Conservation (phyloP, 2,888 invertebrate genomes). For the Drosophila birchii region DNA sequence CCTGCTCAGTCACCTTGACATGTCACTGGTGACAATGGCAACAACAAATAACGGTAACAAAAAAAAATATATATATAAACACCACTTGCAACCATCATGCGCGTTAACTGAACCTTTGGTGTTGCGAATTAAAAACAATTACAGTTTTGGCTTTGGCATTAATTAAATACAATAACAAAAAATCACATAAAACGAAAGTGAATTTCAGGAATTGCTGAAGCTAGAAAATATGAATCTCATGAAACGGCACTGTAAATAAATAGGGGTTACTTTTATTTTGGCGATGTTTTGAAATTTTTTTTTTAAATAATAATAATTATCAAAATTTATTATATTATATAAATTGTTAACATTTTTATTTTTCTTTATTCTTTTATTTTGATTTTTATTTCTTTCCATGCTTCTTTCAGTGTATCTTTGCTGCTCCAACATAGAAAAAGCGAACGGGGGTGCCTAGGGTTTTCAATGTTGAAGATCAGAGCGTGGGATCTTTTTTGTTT, state of each 20-base stretch:
- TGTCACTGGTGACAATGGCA: constrained; percentile 52
- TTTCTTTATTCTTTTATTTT: not conserved
- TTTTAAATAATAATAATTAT: not conserved
- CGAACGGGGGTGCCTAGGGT: not conserved
- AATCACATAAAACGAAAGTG: constrained; percentile 63
- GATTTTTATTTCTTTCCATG: not conserved
- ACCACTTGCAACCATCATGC: not conserved
- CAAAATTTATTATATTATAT: too few species aligned
- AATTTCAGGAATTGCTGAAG: constrained; percentile 54
- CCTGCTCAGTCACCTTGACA: constrained; percentile 69
- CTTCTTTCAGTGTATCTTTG: constrained; percentile 1
- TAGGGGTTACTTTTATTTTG: not conserved
- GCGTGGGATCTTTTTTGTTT: constrained; percentile 40
- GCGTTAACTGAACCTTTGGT: constrained; percentile 17
- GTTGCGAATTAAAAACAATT: constrained; percentile 24
- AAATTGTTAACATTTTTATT: not conserved
- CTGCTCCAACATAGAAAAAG: not conserved
- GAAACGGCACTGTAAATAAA: not conserved
- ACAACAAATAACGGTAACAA: constrained; percentile 18
- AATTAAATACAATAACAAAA: constrained; percentile 17
- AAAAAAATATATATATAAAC: not conserved
- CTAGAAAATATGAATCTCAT: constrained; percentile 18
- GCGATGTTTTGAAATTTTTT: too few species aligned
- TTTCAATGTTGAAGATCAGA: constrained; percentile 35
- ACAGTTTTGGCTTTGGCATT: constrained; percentile 9